Evolutionary conservation across 2,113 vertebrate species (phyloP).

Genomic region (Symphodus melops): DNA sequence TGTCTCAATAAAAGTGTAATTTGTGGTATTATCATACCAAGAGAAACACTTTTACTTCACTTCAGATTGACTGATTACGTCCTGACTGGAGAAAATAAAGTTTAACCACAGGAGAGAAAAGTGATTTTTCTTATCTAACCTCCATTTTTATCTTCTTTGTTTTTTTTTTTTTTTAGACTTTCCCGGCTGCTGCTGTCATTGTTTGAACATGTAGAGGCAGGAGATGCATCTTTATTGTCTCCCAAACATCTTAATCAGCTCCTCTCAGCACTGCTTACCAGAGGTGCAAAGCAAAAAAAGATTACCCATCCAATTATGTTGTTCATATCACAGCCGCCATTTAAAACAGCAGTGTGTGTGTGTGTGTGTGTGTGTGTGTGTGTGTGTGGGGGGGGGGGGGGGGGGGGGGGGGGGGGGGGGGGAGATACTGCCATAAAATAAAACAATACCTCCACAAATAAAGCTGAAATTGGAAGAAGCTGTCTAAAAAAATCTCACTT

Average conservation of each 20-base stretch:
- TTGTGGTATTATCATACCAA: constrained; percentile 48
- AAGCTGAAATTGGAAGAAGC: constrained; percentile 42
- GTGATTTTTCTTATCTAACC: neutral
- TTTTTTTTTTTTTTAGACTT: constrained; percentile 9
- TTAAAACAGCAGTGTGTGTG: constrained; percentile 62
- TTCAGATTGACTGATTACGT: constrained; percentile 14
- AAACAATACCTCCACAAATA: constrained; percentile 47
- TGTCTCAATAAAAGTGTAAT: constrained; percentile 61
- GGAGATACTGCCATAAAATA: constrained; percentile 45
- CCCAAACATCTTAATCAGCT: constrained; percentile 70
- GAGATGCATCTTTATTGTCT: constrained; percentile 60
- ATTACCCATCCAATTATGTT: constrained; percentile 76
- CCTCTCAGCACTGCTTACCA: constrained; percentile 65
- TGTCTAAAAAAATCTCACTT: constrained; percentile 19
- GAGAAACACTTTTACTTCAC: constrained; percentile 12
- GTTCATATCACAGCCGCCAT: constrained; percentile 59
- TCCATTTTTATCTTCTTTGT: neutral
- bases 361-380: no score
- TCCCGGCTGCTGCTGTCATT: neutral
- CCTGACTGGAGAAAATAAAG: no score
- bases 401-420: constrained; percentile 30
- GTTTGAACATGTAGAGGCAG: constrained; percentile 12
- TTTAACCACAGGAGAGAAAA: no score
- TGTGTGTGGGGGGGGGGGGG: constrained; percentile 26
- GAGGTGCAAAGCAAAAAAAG: constrained; percentile 63